phyloP scores from a whole-genome alignment of 2,113 vertebrate genomes.

The Coptodon rendalli region DNA sequence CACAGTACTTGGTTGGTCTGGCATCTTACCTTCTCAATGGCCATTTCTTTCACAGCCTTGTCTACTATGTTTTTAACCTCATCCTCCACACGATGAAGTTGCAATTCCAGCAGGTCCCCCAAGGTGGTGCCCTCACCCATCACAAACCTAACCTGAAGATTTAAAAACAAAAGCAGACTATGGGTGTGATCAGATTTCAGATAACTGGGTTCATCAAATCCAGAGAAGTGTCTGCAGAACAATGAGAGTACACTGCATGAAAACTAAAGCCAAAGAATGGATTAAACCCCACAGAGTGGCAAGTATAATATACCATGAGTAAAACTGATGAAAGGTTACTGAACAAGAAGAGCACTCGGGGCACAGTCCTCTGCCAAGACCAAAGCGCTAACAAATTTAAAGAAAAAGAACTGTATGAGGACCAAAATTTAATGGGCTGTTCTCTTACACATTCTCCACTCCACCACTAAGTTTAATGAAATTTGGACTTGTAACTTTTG shows the following conservation, averaged over 20 bases:
- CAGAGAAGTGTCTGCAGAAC: neutral
- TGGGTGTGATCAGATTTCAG: constrained; percentile 10
- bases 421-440: neutral
- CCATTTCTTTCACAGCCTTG: constrained; percentile 77
- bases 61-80: constrained; percentile 77
- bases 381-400: neutral
- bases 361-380: neutral
- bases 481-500: neutral
- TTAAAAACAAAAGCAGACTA: neutral
- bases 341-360: neutral
- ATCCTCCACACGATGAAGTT: constrained; percentile 74
- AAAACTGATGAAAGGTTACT: neutral
- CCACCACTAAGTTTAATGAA: neutral
- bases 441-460: neutral
- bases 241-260: neutral
- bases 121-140: constrained; percentile 66
- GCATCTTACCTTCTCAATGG: constrained; percentile 66
- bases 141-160: constrained; percentile 65
- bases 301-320: neutral
- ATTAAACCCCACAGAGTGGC: neutral
- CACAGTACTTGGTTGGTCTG: neutral
- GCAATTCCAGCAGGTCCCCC: constrained; percentile 69
- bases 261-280: neutral
- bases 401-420: neutral
- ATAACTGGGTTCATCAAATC: constrained; percentile 14